A percentile compares a stretch with the other conserved stretches of the same genome.
phyloP scores from a whole-genome alignment of 2,888 invertebrate species.

The Dryococelus australis region DNA sequence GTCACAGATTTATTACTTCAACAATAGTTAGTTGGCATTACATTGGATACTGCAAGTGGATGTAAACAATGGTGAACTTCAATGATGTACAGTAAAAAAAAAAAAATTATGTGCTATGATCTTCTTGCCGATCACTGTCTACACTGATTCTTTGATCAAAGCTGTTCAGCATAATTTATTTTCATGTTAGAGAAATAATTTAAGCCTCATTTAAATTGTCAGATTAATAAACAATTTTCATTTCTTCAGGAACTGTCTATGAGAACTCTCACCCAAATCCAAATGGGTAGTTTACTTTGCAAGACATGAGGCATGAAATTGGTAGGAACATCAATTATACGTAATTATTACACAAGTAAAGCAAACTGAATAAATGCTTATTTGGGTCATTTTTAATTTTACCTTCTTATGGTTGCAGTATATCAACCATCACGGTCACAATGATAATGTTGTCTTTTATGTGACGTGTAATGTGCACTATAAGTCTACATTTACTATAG shows the following conservation, averaged over 20 bases:
- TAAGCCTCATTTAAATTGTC: background rate
- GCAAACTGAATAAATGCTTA: background rate
- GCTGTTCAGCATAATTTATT: background rate
- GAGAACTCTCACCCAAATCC: background rate
- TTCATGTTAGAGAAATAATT: background rate
- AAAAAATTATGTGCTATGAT: background rate
- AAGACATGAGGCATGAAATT: background rate
- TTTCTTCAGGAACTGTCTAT: background rate
- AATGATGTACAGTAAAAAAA: background rate
- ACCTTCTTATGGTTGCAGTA: background rate
- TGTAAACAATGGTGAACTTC: background rate
- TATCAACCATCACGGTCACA: background rate
- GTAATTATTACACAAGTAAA: background rate
- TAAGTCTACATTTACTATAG: background rate
- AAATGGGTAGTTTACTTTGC: background rate
- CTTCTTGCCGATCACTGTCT: background rate
- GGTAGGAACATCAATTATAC: background rate
- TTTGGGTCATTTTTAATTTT: background rate
- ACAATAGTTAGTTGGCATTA: background rate
- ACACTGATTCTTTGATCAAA: background rate
- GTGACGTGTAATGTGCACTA: background rate
- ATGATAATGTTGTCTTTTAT: slow-evolving; percentile 8
- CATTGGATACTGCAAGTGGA: background rate
- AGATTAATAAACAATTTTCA: background rate
- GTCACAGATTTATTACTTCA: slow-evolving; percentile 1